Evolutionary conservation across 2,113 vertebrate species (phyloP).

Genomic region (Microtus oregoni): DNA sequence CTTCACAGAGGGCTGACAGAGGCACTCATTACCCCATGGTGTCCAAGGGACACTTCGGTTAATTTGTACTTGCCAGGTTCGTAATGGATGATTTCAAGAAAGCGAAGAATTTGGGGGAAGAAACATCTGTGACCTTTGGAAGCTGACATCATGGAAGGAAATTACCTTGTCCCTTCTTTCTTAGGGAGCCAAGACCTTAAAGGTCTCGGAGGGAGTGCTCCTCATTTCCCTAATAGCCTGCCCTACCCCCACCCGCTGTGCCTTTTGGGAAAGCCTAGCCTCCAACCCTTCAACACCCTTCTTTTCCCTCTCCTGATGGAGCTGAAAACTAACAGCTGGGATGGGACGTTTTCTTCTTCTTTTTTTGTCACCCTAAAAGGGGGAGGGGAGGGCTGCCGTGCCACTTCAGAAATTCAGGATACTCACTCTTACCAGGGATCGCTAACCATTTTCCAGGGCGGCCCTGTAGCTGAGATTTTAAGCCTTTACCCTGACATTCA

Average conservation of each 20-base stretch:
- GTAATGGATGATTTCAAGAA: slow-evolving; percentile 58
- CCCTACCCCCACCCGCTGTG: too few species aligned
- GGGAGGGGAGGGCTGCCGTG: fast-evolving
- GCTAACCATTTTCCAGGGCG: neutral
- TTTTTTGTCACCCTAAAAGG: neutral
- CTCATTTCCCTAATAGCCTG: neutral
- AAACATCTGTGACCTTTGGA: slow-evolving; percentile 76
- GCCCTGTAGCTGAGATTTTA: neutral
- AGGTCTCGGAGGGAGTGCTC: slow-evolving; percentile 10
- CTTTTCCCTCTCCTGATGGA: neutral
- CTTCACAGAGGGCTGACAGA: slow-evolving; percentile 11
- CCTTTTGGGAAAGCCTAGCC: neutral
- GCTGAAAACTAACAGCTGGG: neutral
- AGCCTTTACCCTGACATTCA: neutral
- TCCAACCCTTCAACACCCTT: neutral
- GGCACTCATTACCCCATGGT: slow-evolving; percentile 57
- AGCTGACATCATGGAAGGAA: slow-evolving; percentile 64
- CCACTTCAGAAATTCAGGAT: neutral
- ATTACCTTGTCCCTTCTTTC: slow-evolving; percentile 56
- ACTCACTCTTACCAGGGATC: neutral
- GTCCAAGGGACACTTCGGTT: slow-evolving; percentile 48
- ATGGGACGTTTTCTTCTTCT: neutral
- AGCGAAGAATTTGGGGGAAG: slow-evolving; percentile 34
- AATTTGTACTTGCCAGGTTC: slow-evolving; percentile 64
- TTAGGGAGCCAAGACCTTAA: slow-evolving; percentile 10